phyloP scores from a whole-genome alignment of 2,797 vertebrate genomes.

The Schizothorax lantsangensis region DNA sequence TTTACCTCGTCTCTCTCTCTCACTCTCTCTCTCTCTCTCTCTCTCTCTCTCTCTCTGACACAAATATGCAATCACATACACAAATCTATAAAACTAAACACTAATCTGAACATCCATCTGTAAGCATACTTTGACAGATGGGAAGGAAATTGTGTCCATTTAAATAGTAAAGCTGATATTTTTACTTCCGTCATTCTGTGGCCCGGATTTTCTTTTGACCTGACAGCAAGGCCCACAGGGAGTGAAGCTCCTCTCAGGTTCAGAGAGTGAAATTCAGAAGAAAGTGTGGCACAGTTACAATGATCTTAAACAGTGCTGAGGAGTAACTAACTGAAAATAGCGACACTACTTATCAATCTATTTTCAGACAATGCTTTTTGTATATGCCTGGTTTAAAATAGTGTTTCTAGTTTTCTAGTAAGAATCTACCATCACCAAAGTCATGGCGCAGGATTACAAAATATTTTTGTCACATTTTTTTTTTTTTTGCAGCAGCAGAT shows the following conservation, averaged over 20 bases:
- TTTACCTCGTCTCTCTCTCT: neutral
- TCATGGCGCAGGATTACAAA: neutral
- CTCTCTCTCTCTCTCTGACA: neutral
- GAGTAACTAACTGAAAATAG: constrained; percentile 20
- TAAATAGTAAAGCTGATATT: constrained; percentile 41
- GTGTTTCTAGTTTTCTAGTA: neutral
- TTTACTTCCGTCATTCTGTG: constrained; percentile 25
- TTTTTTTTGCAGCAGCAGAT: neutral
- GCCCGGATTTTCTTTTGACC: constrained; percentile 33
- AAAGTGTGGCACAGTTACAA: neutral
- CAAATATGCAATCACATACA: constrained; percentile 35
- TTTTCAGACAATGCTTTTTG: neutral
- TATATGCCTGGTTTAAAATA: neutral
- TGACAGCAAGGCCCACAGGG: neutral
- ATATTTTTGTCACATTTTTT: neutral
- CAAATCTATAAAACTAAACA: constrained; percentile 28
- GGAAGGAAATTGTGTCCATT: constrained; percentile 46
- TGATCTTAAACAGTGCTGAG: neutral
- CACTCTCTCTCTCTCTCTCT: neutral
- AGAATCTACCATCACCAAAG: neutral
- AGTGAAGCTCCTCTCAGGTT: neutral
- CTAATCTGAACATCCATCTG: constrained; percentile 51
- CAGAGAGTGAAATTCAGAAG: constrained; percentile 8
- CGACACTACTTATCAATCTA: neutral
- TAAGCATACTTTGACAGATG: constrained; percentile 54